Evolutionary conservation across 2,113 vertebrate species (phyloP).

Genomic region (Maccullochella peelii): DNA sequence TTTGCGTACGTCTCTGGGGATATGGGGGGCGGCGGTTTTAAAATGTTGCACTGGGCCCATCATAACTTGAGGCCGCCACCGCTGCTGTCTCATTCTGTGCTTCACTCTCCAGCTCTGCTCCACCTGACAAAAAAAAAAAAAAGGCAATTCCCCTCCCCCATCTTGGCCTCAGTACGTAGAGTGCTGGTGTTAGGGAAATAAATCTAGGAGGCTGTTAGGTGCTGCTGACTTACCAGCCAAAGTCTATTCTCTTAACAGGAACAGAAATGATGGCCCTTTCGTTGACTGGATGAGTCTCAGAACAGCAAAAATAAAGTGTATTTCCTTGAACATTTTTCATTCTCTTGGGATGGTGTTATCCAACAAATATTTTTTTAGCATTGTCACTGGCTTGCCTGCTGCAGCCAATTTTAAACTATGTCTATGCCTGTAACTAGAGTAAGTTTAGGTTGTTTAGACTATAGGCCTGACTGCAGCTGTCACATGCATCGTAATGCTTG

Average conservation of each 20-base stretch:
- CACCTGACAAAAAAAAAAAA: conserved; percentile 41
- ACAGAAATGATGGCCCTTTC: conserved; percentile 38
- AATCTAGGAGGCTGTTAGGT: conserved; percentile 51
- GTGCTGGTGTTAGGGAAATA: conserved; percentile 65
- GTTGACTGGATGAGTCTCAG: conserved; percentile 29
- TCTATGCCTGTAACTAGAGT: conserved; percentile 7
- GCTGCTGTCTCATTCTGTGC: conserved; percentile 34
- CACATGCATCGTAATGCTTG: not conserved
- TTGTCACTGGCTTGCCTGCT: conserved; percentile 24
- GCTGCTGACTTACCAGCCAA: conserved; percentile 68
- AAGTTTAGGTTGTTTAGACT: not conserved
- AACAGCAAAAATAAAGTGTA: conserved; percentile 11
- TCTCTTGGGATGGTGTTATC: conserved; percentile 30
- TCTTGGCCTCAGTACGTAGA: conserved; percentile 36
- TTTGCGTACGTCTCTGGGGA: not conserved
- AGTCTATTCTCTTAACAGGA: conserved; percentile 50
- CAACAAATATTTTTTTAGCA: conserved; percentile 17
- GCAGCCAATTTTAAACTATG: conserved; percentile 35
- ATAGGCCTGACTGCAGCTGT: conserved; percentile 6
- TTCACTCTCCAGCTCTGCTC: conserved; percentile 37
- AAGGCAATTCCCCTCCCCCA: conserved; percentile 43
- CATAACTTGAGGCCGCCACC: conserved; percentile 18
- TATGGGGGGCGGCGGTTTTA: not conserved
- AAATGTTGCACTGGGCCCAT: conserved; percentile 23
- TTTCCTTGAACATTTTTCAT: conserved; percentile 42